Evolutionary conservation across 2,888 invertebrate species (phyloP).

Genomic region (Amitus sp.): DNA sequence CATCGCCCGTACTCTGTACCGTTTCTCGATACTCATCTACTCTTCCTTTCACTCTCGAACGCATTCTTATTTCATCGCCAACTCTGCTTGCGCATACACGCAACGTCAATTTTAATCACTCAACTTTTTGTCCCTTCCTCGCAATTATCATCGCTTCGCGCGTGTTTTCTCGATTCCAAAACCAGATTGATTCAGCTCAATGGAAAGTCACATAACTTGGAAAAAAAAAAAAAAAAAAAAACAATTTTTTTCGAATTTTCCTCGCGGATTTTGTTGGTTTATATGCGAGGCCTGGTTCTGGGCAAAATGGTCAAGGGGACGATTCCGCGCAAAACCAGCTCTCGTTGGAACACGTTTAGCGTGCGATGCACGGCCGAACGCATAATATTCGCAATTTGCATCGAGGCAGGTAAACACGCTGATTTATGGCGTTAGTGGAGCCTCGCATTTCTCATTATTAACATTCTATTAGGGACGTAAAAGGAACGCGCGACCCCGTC

Average conservation of each 20-base stretch:
- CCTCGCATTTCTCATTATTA: conserved; percentile 2
- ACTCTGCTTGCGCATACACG: too few relatives aligned
- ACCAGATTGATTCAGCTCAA: too few relatives aligned
- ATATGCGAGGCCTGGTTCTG: too few relatives aligned
- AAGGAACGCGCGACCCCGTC: not conserved
- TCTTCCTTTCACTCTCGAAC: conserved; percentile 4
- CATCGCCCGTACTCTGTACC: conserved; percentile 9
- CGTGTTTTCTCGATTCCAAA: too few relatives aligned
- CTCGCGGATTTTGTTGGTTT: too few relatives aligned
- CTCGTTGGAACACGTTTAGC: conserved; percentile 1
- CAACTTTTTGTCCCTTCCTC: not conserved
- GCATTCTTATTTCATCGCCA: not conserved
- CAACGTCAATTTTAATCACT: not conserved
- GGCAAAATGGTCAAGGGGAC: too few relatives aligned
- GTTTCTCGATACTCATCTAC: conserved; percentile 18
- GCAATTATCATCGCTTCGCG: not conserved
- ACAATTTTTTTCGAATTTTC: too few relatives aligned
- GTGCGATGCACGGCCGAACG: conserved; percentile 2
- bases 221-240: too few relatives aligned
- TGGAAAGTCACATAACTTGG: too few relatives aligned
- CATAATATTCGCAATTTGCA: conserved; percentile 6
- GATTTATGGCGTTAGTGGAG: not conserved
- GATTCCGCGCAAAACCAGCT: too few relatives aligned
- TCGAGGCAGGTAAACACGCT: conserved; percentile 7
- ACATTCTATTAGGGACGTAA: not conserved